Evolutionary conservation across 2,888 invertebrate genomes (phyloP), one percentile per base, ranked within the genome.

Genomic region (Melieria picta): DNA sequence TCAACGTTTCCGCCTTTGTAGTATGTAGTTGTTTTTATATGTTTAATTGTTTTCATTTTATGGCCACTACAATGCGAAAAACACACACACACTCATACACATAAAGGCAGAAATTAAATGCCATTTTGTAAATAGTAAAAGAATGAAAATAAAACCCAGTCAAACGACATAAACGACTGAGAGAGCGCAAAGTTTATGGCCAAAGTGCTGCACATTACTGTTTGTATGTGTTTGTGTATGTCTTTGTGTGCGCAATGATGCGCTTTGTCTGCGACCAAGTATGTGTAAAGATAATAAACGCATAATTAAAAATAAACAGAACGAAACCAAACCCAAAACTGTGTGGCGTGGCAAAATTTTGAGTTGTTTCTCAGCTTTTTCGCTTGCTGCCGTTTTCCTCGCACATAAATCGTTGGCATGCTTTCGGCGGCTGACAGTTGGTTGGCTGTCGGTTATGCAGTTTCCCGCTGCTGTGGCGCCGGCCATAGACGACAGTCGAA

Each of bases 261-360:
- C 30, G 30, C 30, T 30, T 30, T 30, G 30, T 1, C 30, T 30
- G 30, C 30, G 30, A 30, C 13, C 13, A 9, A 52, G 52, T 52
- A 52, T 52, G 10, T 52, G 52, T 52, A 52, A 52, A 52, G 52
- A 52, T 52, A 52, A 52, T 52, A 52, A 52, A 52, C n/a, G 11
- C 52, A 6, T 52, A 52, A 52, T 52, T 52, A 52, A 52, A 52
- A 52, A 52, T 52, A 52, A 52, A 52, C 52, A 52, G 52, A 52
- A 52, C 52, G 52, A n/a, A 52, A 13, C 52, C n/a, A 52, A 52
- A 52, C 13, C n/a, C 13, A 9, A 30, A 30, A 30, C 30, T 30
- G 30, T 3, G 30, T 30, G 30, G 30, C 2, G 30, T 3, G 30
- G 30, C 2, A 30, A 30, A 30, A 30, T 30, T 30, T 30, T 30